Conservation (phyloP, 2,113 vertebrate genomes). For the Dasyurus viverrinus region DNA sequence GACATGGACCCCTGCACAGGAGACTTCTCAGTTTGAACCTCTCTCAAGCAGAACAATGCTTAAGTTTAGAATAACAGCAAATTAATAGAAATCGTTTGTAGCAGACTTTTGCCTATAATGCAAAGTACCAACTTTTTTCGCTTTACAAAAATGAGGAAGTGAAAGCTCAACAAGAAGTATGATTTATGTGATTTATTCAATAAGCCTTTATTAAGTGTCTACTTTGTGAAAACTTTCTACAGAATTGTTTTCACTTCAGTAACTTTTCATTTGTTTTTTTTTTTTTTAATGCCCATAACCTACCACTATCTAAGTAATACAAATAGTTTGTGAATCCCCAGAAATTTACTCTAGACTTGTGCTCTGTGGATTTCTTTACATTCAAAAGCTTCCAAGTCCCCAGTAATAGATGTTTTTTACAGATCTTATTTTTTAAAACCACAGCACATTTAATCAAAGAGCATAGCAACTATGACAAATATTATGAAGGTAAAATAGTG, state of each 20-base stretch:
- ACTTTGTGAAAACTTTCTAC: background rate
- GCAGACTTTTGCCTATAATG: background rate
- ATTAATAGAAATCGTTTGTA: background rate
- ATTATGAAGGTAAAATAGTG: background rate
- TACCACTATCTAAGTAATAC: background rate
- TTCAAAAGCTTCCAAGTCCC: background rate
- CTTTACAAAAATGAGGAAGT: background rate
- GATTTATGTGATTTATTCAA: slow-evolving; percentile 14
- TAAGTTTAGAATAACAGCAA: background rate
- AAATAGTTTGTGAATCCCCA: background rate
- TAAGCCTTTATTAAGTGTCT: slow-evolving; percentile 14
- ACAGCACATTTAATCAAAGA: background rate
- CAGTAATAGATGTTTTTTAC: background rate
- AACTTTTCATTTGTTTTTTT: background rate
- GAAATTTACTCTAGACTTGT: background rate
- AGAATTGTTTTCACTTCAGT: background rate
- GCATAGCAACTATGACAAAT: background rate
- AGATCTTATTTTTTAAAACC: background rate
- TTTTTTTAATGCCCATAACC: background rate
- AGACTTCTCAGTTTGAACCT: background rate
- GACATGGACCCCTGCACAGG: background rate
- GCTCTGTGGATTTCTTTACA: background rate
- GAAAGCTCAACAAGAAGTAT: background rate
- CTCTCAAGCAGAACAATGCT: background rate
- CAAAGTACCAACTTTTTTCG: background rate